Base-by-base conservation (phyloP, 1,140 invertebrate species). In the Eriosoma lanigerum region DNA sequence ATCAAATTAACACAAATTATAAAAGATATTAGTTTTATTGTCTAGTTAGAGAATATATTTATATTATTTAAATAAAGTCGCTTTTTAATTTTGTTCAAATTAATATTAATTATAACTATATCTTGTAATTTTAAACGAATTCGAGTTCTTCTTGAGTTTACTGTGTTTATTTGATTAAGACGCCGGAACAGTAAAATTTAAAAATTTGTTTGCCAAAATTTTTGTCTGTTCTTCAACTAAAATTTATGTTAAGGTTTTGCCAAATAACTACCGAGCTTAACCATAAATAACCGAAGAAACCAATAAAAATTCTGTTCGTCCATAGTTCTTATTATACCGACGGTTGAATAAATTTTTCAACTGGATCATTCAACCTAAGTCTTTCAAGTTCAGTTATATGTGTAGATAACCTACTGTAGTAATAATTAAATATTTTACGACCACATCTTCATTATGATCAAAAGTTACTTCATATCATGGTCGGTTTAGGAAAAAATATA, bases 241-340 rank as follows among this genome's bases (percentile, higher is more conserved):
- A 62, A 78, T 78, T 78, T 78, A 62, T 78, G 56, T 78, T 48
- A n/a, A 58, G 50, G 56, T 78, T 78, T 78, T 78, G 75, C 56
- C 56, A 78, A 78, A 78, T 78, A 46, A 48, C 15, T 13, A 60
- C 56, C 13, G 9, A 21, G 56, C 38, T 78, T 60, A 19, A 48
- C 2, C 38, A 46, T 78, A 78, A 78, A 78, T 78, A 76, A 76
- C 56, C 19, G 75, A 62, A 78, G 21, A 78, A 78, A 62, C 75
- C 56, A 78, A 78, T 78, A 78, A 46, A 78, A 78, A 62, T 60
- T 38, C 6, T 38, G 52, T 46, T 6, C 38, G 56, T 58, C n/a
- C 54, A 58, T 75, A 75, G 50, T n/a, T n/a, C n/a, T 58, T 17
- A 32, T 73, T 75, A 75, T 52, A 38, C 72, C 72, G 32, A 56